A percentile compares a stretch with the other conserved stretches of the same genome.
These are phyloP conservation scores for Promerops cafer DNA, from an alignment of 2,113 vertebrate species.

Conservation along the genomic window DNA sequence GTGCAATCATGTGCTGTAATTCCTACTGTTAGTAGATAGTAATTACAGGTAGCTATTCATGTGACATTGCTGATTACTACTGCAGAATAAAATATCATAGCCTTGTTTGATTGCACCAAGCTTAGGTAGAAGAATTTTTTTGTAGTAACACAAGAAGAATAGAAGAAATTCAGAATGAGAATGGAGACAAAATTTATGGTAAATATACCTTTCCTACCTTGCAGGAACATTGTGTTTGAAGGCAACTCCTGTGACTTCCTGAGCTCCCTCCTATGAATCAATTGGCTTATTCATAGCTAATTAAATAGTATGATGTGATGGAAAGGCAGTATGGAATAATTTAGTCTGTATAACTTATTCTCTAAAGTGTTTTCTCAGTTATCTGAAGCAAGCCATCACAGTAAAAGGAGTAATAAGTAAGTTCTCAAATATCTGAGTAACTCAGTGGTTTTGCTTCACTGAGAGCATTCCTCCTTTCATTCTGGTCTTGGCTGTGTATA, in stretches of 20 bases:
- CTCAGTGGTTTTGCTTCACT: background rate
- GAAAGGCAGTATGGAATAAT: background rate
- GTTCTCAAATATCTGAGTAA: background rate
- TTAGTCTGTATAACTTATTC: background rate
- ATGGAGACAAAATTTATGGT: background rate
- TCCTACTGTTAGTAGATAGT: background rate
- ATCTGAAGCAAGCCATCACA: background rate
- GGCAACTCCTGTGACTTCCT: background rate
- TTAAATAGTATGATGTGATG: background rate
- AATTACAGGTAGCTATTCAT: background rate
- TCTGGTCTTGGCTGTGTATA: background rate
- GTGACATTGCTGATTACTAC: background rate
- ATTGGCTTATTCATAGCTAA: background rate
- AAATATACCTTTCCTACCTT: background rate
- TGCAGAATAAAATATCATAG: background rate
- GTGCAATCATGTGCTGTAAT: background rate
- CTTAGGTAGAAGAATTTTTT: background rate
- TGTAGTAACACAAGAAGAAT: background rate
- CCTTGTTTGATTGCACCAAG: background rate
- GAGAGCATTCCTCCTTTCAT: background rate
- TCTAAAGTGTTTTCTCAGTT: background rate
- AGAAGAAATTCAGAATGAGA: background rate
- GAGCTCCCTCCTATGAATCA: background rate
- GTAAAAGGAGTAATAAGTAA: background rate
- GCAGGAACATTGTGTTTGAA: background rate